Percentiles rank a stretch among this genome's conserved stretches.
These are phyloP conservation scores for Onychorhynchus coronatus DNA, from an alignment of 2,113 vertebrate genomes.

Conservation along the genomic window DNA sequence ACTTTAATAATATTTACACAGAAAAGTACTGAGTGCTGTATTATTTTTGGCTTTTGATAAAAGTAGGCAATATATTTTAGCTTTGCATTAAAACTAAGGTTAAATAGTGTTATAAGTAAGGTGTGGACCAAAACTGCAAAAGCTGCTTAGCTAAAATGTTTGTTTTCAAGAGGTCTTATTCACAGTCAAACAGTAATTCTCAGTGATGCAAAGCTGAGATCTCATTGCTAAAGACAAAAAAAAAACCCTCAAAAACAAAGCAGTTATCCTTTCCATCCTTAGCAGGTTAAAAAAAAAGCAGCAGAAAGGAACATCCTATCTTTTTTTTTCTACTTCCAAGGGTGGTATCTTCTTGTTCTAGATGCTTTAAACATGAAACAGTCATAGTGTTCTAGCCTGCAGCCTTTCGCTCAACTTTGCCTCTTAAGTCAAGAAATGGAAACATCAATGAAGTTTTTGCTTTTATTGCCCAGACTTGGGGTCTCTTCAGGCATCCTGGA, in stretches of 20 bases:
- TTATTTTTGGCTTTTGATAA: constrained; percentile 36
- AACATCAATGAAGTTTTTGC: neutral
- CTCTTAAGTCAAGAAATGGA: neutral
- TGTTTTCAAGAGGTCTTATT: neutral
- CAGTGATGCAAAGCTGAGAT: neutral
- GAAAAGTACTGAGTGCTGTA: neutral
- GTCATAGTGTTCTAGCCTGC: neutral
- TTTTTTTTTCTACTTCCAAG: neutral
- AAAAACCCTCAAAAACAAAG: neutral
- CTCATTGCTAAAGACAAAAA: neutral
- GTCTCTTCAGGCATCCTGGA: neutral
- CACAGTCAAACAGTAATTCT: neutral
- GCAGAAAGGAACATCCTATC: neutral
- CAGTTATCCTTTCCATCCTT: neutral
- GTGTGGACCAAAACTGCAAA: constrained; percentile 2
- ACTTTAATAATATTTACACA: constrained; percentile 29
- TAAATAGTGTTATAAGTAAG: neutral
- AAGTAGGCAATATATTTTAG: neutral
- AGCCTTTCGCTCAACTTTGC: neutral
- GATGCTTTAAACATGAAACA: neutral
- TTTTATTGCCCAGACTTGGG: neutral
- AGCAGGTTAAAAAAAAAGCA: neutral
- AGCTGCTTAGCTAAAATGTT: neutral
- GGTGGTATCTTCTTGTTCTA: neutral
- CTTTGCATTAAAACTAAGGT: neutral